Conservation (phyloP, 53 echinoderm and acorn worm genomes). For the Echinometra lucunter region DNA sequence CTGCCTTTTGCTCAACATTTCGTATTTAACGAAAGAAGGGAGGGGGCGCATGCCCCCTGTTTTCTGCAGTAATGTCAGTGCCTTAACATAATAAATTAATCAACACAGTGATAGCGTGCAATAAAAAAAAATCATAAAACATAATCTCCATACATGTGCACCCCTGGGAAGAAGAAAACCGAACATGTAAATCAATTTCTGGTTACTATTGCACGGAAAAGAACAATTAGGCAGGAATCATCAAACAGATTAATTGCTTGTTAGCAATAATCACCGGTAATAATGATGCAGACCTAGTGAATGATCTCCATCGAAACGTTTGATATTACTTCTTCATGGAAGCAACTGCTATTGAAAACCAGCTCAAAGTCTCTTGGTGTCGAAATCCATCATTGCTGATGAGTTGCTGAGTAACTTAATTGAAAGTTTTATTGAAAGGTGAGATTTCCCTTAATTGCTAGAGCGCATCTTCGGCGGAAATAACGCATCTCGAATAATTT, state of each 20-base stretch:
- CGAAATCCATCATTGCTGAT: neutral
- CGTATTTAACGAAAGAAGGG: too few species aligned
- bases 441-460: neutral
- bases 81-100: neutral
- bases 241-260: neutral
- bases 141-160: neutral
- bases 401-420: neutral
- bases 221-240: neutral
- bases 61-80: too few species aligned
- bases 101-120: neutral
- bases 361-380: neutral
- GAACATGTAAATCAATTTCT: neutral
- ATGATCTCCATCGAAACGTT: neutral
- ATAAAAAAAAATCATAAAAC: neutral
- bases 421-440: neutral
- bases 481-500: neutral
- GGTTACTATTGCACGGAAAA: neutral
- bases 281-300: neutral
- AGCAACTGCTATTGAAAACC: neutral
- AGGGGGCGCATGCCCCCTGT: too few species aligned
- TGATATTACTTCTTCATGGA: neutral
- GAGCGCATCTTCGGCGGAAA: neutral
- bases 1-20: too few species aligned
- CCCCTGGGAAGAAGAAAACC: neutral
- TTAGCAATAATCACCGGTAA: conserved; percentile 39